phyloP scores from a whole-genome alignment of 2,888 invertebrate genomes.

The Sarcophaga subvicina region DNA sequence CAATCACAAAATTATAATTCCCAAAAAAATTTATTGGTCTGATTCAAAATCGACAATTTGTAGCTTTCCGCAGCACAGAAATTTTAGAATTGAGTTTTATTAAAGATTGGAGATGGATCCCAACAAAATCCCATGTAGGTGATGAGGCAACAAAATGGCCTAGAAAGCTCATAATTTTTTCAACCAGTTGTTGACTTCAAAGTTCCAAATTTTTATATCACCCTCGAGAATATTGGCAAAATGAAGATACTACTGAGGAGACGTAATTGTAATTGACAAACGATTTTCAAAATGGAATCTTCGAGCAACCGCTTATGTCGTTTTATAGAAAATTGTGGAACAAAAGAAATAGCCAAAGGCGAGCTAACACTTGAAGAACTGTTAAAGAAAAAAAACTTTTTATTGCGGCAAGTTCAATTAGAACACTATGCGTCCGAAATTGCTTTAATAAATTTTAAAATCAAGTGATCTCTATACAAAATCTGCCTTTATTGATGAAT shows the following conservation, averaged over 20 bases:
- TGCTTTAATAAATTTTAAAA: slow-evolving; percentile 6
- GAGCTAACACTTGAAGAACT: slow-evolving; percentile 36
- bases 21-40: no score
- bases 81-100: background rate
- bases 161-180: background rate
- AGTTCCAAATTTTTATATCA: background rate
- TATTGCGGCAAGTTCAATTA: slow-evolving; percentile 34
- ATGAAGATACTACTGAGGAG: slow-evolving; percentile 18
- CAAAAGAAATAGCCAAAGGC: background rate
- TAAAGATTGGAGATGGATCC: background rate
- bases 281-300: slow-evolving; percentile 46
- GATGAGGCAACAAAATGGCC: slow-evolving; percentile 2
- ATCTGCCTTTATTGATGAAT: slow-evolving; percentile 14
- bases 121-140: background rate
- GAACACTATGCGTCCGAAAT: slow-evolving; percentile 43
- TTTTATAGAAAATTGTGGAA: slow-evolving; percentile 24
- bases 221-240: background rate
- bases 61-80: slow-evolving; percentile 1
- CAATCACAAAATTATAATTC: no score
- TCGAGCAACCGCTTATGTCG: background rate
- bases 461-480: slow-evolving; percentile 24
- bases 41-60: background rate
- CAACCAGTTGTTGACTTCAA: background rate
- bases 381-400: slow-evolving; percentile 7
- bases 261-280: slow-evolving; percentile 1